Conservation (phyloP, 2,888 invertebrate species). For the Drosophila pseudotalamancana region DNA sequence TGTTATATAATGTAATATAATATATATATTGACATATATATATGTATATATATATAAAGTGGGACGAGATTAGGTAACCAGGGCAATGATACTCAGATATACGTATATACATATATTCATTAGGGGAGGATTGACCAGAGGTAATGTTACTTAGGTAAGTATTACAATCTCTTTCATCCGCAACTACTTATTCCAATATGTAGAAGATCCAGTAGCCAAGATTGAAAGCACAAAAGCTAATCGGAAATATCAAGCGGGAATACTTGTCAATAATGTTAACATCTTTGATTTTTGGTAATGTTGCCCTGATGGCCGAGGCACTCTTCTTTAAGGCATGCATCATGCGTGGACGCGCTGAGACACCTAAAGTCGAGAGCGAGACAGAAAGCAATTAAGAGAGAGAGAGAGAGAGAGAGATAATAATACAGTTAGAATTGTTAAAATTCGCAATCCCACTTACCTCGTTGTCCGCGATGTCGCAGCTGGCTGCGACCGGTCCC, state of each 20-base stretch:
- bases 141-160: constrained; percentile 27
- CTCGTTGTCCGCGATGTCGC: constrained; percentile 86
- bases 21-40: too few species aligned
- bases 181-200: constrained; percentile 87
- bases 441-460: constrained; percentile 69
- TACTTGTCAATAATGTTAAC: constrained; percentile 99
- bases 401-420: not conserved
- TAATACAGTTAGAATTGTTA: not conserved
- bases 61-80: too few species aligned
- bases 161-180: constrained; percentile 13
- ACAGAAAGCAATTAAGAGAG: not conserved
- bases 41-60: constrained; percentile 8
- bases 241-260: constrained; percentile 97
- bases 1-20: too few species aligned
- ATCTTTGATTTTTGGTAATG: constrained; percentile 97
- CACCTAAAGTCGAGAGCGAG: constrained; percentile 33
- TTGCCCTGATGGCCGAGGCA: constrained; percentile 93
- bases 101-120: constrained; percentile 14
- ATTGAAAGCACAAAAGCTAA: constrained; percentile 97
- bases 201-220: constrained; percentile 98
- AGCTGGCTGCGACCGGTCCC: constrained; percentile 86
- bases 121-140: constrained; percentile 42
- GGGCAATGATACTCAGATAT: too few species aligned
- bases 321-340: constrained; percentile 93
- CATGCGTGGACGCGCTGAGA: constrained; percentile 86